Base-by-base conservation (phyloP, 1,140 invertebrate species). In the Drosophila tani region DNA sequence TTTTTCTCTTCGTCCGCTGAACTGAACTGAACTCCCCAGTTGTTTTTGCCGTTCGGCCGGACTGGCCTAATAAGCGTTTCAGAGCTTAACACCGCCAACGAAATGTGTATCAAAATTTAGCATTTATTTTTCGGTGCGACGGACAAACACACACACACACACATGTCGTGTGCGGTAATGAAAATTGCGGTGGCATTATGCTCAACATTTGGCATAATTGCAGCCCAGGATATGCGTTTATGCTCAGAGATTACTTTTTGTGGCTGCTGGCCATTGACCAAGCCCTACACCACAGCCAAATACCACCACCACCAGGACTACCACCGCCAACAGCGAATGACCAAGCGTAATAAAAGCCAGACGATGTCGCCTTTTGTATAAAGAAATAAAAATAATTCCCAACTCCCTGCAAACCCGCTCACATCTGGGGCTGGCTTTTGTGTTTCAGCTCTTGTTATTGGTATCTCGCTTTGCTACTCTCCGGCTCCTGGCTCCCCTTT, bases 231-330 rank as follows among this genome's bases (percentile, higher is more conserved):
- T 87, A 87, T 88, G 84, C 84, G 84, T 88, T 87, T 88, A 87
- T 87, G 77, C 84, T 88, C 84, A 88, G 84, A 87, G 84, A 87
- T 87, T 87, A 87, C 85, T 87, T 87, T 87, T 87, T 87, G 84
- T 87, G 84, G 85, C 73, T 79, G 66, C 75, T 59, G 66, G 51
- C 83, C 79, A 85, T 82, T 80, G 79, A 77, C 83, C 82, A 84
- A 62, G 27, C 35, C 56, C 51, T 50, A 41, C 57, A 67, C 47
- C 74, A 67, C 60, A 29, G 41, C 45, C 45, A 77, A 51, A 51
- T 51, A 29, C 41, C 67, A 63, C 41, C 35, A 43, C 46, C 51
- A 79, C 12, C 32, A 58, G 17, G 6, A 53, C 27, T 14, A 19
- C 9, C 56, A n/a, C 15, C 55, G 49, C 19, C 50, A 75, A 29